Percentiles rank a stretch among this genome's conserved stretches.
phyloP scores from a whole-genome alignment of 2,797 vertebrate species.

The Crypturellus tataupa region DNA sequence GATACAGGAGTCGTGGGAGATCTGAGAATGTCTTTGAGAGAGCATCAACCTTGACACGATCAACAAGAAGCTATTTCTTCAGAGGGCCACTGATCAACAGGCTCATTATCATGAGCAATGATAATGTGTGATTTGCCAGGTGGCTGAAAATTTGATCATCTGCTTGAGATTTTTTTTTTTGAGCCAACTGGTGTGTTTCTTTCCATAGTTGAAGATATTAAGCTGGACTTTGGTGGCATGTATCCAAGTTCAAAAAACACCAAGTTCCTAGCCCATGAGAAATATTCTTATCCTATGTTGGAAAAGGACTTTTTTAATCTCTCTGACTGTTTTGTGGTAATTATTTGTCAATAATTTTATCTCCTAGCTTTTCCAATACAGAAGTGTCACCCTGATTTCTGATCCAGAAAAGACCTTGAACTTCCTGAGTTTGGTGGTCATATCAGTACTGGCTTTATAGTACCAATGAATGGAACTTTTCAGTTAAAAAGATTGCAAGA shows the following conservation, averaged over 20 bases:
- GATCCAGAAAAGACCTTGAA: neutral
- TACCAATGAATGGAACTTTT: neutral
- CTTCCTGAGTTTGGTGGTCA: neutral
- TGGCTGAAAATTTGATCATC: conserved; percentile 8
- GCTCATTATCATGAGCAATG: neutral
- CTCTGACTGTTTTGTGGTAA: neutral
- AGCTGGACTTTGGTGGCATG: neutral
- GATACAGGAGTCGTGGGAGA: neutral
- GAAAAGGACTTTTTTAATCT: neutral
- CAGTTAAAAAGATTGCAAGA: neutral
- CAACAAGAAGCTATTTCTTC: neutral
- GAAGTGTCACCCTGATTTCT: neutral
- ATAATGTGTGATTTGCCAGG: neutral
- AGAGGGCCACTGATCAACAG: neutral
- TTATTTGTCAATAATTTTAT: neutral
- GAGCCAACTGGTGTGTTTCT: neutral
- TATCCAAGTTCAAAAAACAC: neutral
- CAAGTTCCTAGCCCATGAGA: neutral
- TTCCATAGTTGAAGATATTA: neutral
- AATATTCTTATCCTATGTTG: neutral
- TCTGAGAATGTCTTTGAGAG: neutral
- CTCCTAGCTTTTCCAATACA: neutral
- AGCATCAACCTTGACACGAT: neutral
- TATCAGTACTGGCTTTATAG: neutral
- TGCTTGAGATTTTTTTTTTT: conserved; percentile 5